These are phyloP conservation scores for Ciona savignyi DNA, from an alignment of 23 tunicate genomes.

Conservation along the genomic window DNA sequence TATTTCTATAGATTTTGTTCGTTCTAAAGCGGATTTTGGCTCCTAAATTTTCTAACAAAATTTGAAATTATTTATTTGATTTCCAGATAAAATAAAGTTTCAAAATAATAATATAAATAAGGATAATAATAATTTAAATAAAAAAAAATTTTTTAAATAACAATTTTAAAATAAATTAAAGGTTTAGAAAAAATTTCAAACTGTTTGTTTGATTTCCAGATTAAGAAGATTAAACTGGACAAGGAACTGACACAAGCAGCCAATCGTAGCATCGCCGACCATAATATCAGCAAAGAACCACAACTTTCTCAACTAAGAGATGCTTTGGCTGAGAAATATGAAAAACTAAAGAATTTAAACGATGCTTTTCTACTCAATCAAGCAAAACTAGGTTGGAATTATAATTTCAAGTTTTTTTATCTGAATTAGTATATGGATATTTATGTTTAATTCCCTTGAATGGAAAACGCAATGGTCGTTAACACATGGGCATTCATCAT, in stretches of 20 bases:
- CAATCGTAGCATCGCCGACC: slow-evolving; percentile 84
- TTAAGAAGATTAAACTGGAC: slow-evolving; percentile 70
- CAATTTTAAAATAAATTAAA: no score
- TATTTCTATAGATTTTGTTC: no score
- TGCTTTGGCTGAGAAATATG: slow-evolving; percentile 58
- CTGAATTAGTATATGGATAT: no score
- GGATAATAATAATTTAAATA: no score
- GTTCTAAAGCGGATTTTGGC: no score
- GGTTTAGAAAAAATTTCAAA: not conserved
- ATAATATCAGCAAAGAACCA: slow-evolving; percentile 73
- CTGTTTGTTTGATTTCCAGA: slow-evolving; percentile 6
- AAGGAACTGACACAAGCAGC: slow-evolving; percentile 64
- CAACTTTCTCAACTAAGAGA: slow-evolving; percentile 31
- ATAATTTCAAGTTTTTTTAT: no score
- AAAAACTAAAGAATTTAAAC: slow-evolving; percentile 27
- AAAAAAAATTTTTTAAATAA: not conserved
- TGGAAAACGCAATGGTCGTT: not conserved
- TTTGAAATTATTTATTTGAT: no score
- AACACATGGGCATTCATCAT: not conserved
- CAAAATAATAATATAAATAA: no score
- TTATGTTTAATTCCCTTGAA: no score
- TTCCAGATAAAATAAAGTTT: no score
- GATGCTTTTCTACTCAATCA: slow-evolving; percentile 57
- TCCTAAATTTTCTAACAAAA: no score
- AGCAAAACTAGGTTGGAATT: slow-evolving; percentile 72